A percentile compares a stretch with the other conserved stretches of the same genome.
Conservation (phyloP, 2,113 vertebrate genomes). For the Cercopithecus mona region DNA sequence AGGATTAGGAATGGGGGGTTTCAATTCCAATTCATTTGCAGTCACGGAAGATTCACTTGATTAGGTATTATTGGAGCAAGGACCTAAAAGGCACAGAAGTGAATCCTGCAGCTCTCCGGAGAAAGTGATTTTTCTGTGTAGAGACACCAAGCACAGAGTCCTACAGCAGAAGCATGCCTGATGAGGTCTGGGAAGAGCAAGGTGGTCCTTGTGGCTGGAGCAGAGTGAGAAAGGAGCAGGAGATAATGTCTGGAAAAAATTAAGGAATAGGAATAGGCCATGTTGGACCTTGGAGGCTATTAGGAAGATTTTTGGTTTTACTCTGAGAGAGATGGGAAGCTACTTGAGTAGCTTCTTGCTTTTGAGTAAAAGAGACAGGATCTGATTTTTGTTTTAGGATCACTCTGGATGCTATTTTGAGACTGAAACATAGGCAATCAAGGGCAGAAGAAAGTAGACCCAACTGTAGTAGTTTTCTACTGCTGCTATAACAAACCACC, state of each 20-base stretch:
- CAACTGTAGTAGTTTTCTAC: background rate
- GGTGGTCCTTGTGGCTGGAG: background rate
- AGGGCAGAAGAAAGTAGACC: background rate
- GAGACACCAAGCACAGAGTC: background rate
- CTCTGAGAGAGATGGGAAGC: background rate
- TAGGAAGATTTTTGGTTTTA: background rate
- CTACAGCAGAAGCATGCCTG: background rate
- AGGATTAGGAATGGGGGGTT: background rate
- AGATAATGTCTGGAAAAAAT: background rate
- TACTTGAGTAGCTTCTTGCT: background rate
- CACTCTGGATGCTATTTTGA: background rate
- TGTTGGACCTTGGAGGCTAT: background rate
- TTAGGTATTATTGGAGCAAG: background rate
- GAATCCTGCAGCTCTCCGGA: background rate
- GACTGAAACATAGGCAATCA: background rate
- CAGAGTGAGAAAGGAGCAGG: background rate
- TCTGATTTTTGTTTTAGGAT: background rate
- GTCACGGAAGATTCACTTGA: background rate
- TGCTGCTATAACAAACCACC: background rate
- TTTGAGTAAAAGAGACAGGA: background rate
- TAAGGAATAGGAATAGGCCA: background rate
- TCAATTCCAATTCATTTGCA: background rate
- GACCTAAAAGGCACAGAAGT: background rate
- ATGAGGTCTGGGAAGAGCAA: background rate
- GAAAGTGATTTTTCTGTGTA: background rate